Evolutionary conservation across 2,797 vertebrate species (phyloP).

Genomic region (Sebastes glaucus): DNA sequence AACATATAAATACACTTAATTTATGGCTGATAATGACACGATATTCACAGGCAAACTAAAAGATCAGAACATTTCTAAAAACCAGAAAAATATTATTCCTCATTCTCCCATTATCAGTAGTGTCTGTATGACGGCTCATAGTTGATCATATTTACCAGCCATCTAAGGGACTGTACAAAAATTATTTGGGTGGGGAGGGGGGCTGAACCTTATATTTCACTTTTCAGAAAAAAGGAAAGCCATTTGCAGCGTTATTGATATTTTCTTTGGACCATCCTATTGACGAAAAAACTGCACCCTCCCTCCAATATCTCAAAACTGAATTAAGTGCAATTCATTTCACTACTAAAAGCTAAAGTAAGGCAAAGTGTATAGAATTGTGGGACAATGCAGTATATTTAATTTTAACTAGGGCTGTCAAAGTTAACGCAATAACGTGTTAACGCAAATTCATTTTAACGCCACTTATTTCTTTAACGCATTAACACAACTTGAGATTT

Average conservation of each 20-base stretch:
- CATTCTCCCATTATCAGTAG: not conserved
- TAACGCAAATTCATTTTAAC: too few relatives aligned
- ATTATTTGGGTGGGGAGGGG: not conserved
- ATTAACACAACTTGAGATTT: too few relatives aligned
- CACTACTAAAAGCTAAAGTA: not conserved
- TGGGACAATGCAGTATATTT: not conserved
- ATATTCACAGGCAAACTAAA: not conserved
- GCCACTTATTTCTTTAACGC: too few relatives aligned
- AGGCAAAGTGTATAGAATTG: not conserved
- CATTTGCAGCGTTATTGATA: not conserved
- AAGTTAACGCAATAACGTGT: too few relatives aligned
- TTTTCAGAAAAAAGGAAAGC: not conserved
- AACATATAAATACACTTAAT: not conserved
- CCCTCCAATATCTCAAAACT: not conserved
- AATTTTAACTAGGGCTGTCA: not conserved
- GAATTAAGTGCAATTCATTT: not conserved
- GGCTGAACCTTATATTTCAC: not conserved
- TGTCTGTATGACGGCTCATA: not conserved
- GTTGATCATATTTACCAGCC: not conserved
- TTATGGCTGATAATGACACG: not conserved
- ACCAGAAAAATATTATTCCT: not conserved
- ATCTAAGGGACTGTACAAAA: not conserved
- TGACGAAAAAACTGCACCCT: not conserved
- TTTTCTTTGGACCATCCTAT: not conserved
- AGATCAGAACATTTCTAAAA: not conserved